Percentiles rank a stretch among this genome's conserved stretches.
phyloP scores from a whole-genome alignment of 2,113 vertebrate species.

The Sturnus vulgaris region DNA sequence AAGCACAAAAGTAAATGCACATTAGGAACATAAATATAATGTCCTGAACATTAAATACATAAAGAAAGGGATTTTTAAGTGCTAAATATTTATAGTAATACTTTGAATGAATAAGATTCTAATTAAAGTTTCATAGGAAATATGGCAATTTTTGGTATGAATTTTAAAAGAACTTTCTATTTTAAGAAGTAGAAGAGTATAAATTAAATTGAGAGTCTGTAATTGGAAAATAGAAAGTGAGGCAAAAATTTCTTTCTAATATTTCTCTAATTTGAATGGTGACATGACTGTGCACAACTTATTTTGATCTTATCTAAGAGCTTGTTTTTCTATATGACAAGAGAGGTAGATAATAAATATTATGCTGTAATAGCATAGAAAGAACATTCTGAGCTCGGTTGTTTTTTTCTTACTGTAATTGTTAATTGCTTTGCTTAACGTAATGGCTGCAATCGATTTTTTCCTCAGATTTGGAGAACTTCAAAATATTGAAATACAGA shows the following conservation, averaged over 20 bases:
- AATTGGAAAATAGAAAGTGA: neutral
- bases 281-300: neutral
- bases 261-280: neutral
- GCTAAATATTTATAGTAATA: neutral
- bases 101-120: neutral
- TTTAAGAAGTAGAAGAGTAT: neutral
- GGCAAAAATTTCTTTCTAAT: neutral
- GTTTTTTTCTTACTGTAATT: neutral
- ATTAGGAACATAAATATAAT: neutral
- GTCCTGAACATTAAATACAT: neutral
- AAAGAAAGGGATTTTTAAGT: neutral
- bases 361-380: neutral
- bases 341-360: neutral
- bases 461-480: neutral
- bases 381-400: neutral
- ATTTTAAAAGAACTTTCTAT: neutral
- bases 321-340: neutral
- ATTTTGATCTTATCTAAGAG: neutral
- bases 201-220: neutral
- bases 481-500: neutral
- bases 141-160: neutral
- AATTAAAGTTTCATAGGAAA: neutral
- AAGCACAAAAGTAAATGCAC: neutral
- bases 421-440: neutral
- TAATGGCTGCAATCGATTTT: neutral